A percentile compares a stretch with the other conserved stretches of the same genome.
Conservation (phyloP, 2,888 invertebrate species). For the Terebella lapidaria region DNA sequence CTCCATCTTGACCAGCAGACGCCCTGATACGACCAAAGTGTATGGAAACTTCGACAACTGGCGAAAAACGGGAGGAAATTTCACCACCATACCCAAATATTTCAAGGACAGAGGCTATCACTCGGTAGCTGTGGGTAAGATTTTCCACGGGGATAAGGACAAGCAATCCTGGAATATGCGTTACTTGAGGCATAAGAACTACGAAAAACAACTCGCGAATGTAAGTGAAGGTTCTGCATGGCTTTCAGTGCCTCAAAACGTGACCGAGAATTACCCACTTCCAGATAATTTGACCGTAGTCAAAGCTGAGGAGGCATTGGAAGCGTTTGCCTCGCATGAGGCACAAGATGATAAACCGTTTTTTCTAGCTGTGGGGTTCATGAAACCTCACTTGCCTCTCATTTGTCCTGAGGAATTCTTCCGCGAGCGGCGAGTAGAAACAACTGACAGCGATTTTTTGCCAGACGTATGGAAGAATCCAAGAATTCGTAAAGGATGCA, state of each 20-base stretch:
- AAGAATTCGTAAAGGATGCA: too few species aligned
- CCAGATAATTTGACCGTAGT: too few species aligned
- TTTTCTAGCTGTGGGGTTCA: conserved; percentile 15
- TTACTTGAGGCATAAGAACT: too few species aligned
- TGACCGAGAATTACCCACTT: too few species aligned
- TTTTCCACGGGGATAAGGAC: conserved; percentile 63
- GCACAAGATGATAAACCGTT: too few species aligned
- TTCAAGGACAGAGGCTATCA: conserved; percentile 20
- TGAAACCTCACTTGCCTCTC: conserved; percentile 12
- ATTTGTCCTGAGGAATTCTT: conserved; percentile 17
- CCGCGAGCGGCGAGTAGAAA: conserved; percentile 11
- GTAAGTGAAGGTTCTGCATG: too few species aligned
- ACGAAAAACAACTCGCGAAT: too few species aligned
- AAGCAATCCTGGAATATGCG: conserved; percentile 31
- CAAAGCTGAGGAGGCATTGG: too few species aligned
- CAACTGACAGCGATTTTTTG: conserved; percentile 11
- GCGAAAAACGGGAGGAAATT: conserved; percentile 18
- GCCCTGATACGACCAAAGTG: conserved; percentile 25
- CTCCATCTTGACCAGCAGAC: conserved; percentile 20
- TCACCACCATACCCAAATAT: conserved; percentile 19
- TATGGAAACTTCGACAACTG: conserved; percentile 20
- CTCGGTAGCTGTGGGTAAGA: conserved; percentile 16
- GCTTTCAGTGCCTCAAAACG: too few species aligned
- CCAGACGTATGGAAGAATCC: too few species aligned
- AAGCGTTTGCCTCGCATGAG: too few species aligned